Conservation (phyloP, 92 coral and sea anemone genomes). For the Phenganax stokvisi region DNA sequence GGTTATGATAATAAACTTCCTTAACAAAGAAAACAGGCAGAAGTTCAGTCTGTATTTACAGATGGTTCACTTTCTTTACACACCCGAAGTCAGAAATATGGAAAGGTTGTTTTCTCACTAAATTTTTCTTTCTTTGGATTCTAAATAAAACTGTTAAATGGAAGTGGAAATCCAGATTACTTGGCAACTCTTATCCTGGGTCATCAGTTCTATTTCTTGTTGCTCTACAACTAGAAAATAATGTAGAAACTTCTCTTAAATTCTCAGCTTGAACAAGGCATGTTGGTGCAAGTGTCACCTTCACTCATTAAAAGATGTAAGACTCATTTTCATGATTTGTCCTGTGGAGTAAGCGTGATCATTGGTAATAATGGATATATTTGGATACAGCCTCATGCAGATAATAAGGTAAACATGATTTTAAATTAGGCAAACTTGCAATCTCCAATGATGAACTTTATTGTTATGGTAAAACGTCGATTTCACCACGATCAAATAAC, state of each 20-base stretch:
- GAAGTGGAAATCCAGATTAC: too few species aligned
- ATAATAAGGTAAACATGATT: slow-evolving; percentile 16
- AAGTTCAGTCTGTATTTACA: slow-evolving; percentile 83
- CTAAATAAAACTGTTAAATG: background rate
- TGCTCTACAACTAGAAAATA: background rate
- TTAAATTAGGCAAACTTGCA: background rate
- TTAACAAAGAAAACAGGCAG: slow-evolving; percentile 67
- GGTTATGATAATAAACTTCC: slow-evolving; percentile 17
- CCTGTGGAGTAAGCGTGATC: slow-evolving; percentile 93
- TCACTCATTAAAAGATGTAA: slow-evolving; percentile 87
- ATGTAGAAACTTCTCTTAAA: background rate
- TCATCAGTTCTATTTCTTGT: too few species aligned
- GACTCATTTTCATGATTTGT: slow-evolving; percentile 89
- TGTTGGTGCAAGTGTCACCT: slow-evolving; percentile 81
- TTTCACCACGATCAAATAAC: background rate
- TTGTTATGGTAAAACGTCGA: too few species aligned
- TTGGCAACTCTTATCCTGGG: too few species aligned
- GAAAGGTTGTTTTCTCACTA: slow-evolving; percentile 59
- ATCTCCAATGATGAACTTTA: background rate
- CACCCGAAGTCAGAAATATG: slow-evolving; percentile 93
- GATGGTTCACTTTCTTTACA: slow-evolving; percentile 92
- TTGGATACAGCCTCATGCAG: slow-evolving; percentile 74
- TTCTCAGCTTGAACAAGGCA: slow-evolving; percentile 69
- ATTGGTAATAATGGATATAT: slow-evolving; percentile 94
- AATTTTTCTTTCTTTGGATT: background rate